Evolutionary conservation across 2,113 vertebrate species (phyloP).

Genomic region (Atractosteus spatula): DNA sequence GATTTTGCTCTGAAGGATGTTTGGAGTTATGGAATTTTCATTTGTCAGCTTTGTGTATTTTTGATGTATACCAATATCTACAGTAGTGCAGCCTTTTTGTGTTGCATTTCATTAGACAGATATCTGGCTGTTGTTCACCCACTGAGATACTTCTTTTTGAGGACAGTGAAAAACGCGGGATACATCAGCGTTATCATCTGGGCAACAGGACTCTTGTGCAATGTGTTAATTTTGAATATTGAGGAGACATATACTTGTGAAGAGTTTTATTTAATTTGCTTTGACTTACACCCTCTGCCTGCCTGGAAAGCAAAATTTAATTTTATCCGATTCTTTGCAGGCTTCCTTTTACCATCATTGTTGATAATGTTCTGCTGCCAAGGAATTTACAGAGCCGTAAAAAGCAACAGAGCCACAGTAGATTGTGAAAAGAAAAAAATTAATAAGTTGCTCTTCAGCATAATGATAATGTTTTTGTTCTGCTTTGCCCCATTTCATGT

Average conservation of each 20-base stretch:
- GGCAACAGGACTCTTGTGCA: conserved; percentile 66
- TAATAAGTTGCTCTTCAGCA: conserved; percentile 61
- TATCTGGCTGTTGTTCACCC: conserved; percentile 83
- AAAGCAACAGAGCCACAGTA: conserved; percentile 71
- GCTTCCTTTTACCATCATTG: conserved; percentile 67
- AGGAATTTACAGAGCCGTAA: conserved; percentile 68
- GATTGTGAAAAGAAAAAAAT: conserved; percentile 69
- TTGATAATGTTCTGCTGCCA: conserved; percentile 70
- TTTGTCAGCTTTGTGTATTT: conserved; percentile 60
- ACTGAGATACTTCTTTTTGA: conserved; percentile 61
- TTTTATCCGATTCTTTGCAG: conserved; percentile 60
- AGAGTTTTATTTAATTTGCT: conserved; percentile 54
- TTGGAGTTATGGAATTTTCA: conserved; percentile 55
- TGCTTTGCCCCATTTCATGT: conserved; percentile 81
- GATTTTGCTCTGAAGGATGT: conserved; percentile 67
- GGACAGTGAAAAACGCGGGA: conserved; percentile 64
- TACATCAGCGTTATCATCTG: conserved; percentile 63
- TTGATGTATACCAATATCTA: conserved; percentile 79
- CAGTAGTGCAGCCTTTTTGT: conserved; percentile 74
- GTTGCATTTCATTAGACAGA: conserved; percentile 80
- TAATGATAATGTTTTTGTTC: conserved; percentile 69
- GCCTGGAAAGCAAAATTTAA: conserved; percentile 49
- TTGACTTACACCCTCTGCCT: conserved; percentile 70
- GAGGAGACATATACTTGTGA: conserved; percentile 46
- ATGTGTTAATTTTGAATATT: conserved; percentile 55